Evolutionary conservation across 2,113 vertebrate genomes (phyloP).

Genomic region (Paraplagusia blochii): DNA sequence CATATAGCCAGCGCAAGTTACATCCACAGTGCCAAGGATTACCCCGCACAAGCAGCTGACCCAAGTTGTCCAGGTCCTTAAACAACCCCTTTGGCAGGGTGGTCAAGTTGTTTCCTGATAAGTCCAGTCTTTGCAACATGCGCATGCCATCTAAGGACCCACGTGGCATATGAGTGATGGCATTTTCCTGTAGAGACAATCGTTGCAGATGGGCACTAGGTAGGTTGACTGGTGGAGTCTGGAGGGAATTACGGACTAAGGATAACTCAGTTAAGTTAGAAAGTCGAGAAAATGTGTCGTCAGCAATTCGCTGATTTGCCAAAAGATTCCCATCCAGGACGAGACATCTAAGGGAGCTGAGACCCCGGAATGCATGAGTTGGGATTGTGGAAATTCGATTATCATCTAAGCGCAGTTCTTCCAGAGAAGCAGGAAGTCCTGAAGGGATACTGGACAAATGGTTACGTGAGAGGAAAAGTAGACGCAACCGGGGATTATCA

Average conservation of each 20-base stretch:
- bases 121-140: slow-evolving; percentile 82
- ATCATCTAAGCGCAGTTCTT: slow-evolving; percentile 91
- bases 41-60: slow-evolving; percentile 85
- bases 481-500: slow-evolving; percentile 80
- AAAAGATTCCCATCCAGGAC: slow-evolving; percentile 93
- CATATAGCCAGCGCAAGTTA: slow-evolving; percentile 87
- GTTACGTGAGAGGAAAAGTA: slow-evolving; percentile 91
- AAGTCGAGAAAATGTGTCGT: slow-evolving; percentile 91
- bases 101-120: slow-evolving; percentile 94
- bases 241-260: slow-evolving; percentile 87
- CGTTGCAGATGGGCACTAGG: slow-evolving; percentile 83
- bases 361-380: slow-evolving; percentile 87
- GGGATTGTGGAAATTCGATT: slow-evolving; percentile 96
- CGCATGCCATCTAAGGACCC: slow-evolving; percentile 85
- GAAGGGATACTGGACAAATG: slow-evolving; percentile 93
- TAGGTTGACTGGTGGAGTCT: slow-evolving; percentile 85
- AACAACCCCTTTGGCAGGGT: slow-evolving; percentile 88
- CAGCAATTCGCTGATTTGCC: slow-evolving; percentile 92
- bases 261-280: slow-evolving; percentile 91
- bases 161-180: slow-evolving; percentile 86
- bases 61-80: slow-evolving; percentile 84
- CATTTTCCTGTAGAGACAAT: slow-evolving; percentile 90
- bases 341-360: slow-evolving; percentile 83
- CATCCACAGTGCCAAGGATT: slow-evolving; percentile 98
- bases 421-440: slow-evolving; percentile 85